Percentiles rank a stretch among this genome's conserved stretches.
These are phyloP conservation scores for Drosophila mimica DNA, from an alignment of 2,888 invertebrate species.

Conservation along the genomic window DNA sequence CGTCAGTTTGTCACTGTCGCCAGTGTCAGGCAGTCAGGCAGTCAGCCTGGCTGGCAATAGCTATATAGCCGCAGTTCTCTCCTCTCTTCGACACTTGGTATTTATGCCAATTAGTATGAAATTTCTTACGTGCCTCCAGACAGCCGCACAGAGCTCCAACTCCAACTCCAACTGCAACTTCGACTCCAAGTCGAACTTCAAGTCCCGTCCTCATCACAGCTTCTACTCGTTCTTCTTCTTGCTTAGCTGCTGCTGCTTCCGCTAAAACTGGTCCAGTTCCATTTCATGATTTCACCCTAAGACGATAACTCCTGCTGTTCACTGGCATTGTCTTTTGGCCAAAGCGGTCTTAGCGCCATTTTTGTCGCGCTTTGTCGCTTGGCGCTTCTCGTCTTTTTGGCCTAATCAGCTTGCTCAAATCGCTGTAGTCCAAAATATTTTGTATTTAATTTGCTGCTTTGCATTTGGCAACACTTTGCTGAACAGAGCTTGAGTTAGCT, in stretches of 20 bases:
- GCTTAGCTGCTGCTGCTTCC: slow-evolving; percentile 70
- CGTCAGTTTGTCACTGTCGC: slow-evolving; percentile 67
- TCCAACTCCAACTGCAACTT: slow-evolving; percentile 29
- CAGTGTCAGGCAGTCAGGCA: slow-evolving; percentile 34
- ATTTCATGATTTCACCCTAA: slow-evolving; percentile 78
- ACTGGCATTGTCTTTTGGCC: slow-evolving; percentile 42
- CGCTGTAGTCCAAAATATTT: slow-evolving; percentile 54
- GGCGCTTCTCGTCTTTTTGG: slow-evolving; percentile 45
- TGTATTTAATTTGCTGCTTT: slow-evolving; percentile 69
- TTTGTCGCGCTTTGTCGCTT: slow-evolving; percentile 68
- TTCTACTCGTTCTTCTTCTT: slow-evolving; percentile 19
- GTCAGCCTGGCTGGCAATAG: slow-evolving; percentile 11
- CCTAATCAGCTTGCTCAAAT: slow-evolving; percentile 66
- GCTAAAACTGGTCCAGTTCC: slow-evolving; percentile 83
- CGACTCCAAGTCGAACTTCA: slow-evolving; percentile 36
- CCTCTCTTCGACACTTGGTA: slow-evolving; percentile 83
- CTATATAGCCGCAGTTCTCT: slow-evolving; percentile 23
- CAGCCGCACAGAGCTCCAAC: slow-evolving; percentile 38
- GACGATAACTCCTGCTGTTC: slow-evolving; percentile 59
- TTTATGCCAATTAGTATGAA: slow-evolving; percentile 85
- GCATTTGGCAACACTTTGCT: slow-evolving; percentile 26
- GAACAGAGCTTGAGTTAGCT: slow-evolving; percentile 1
- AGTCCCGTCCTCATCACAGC: slow-evolving; percentile 47
- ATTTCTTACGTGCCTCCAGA: slow-evolving; percentile 83
- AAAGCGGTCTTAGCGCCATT: slow-evolving; percentile 80